These are phyloP conservation scores for Premnoplex brunnescens DNA, from an alignment of 2,797 vertebrate species.

Conservation along the genomic window DNA sequence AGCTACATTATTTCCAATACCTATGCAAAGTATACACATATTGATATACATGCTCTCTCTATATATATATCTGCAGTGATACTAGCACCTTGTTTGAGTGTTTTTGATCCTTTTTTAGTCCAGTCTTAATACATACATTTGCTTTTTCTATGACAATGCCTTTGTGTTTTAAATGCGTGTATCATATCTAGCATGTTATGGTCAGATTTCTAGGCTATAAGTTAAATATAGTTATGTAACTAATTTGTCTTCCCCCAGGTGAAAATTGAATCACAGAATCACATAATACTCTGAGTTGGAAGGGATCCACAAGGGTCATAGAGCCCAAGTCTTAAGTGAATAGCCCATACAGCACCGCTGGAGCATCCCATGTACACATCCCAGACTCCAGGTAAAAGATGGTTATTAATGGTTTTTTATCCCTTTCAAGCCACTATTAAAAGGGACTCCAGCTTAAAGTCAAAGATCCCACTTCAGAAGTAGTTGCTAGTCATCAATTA, in stretches of 20 bases:
- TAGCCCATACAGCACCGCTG: background rate
- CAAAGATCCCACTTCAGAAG: background rate
- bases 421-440: background rate
- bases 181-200: accelerated
- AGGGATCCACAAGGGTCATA: background rate
- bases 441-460: background rate
- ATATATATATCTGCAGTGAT: background rate
- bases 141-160: background rate
- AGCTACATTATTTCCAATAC: background rate
- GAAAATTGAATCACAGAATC: background rate
- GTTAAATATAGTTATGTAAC: background rate
- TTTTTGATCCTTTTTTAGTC: background rate
- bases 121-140: background rate
- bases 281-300: background rate
- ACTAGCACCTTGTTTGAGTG: background rate
- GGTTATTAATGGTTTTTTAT: background rate
- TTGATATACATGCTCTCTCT: background rate
- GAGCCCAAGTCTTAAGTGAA: background rate
- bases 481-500: background rate
- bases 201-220: background rate
- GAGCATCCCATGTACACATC: background rate
- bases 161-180: background rate
- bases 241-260: background rate
- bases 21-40: background rate
- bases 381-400: background rate